Base-by-base conservation (phyloP, 2,113 vertebrate species). In the Asarcornis scutulata region DNA sequence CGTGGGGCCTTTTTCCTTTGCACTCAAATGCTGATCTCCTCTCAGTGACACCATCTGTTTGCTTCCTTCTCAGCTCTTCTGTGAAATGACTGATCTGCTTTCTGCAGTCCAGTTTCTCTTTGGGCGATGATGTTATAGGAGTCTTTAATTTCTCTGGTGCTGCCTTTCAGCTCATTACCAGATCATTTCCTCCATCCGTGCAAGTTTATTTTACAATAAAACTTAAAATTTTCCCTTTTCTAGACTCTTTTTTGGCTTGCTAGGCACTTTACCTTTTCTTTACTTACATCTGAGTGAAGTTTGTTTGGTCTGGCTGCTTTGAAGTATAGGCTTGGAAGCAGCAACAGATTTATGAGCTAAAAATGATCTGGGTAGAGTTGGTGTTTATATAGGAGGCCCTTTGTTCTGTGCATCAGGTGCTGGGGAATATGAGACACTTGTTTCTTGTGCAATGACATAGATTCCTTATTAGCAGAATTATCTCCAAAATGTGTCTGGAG, bases 261-360 rank as follows among this genome's bases (percentile, higher is more conserved):
- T 76, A 59, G 76, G 76, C 69, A 86, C 69, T 89, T 92, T 82
- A 75, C 74, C 64, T 83, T 93, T 73, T 87, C 40, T 92, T 92
- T 77, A 76, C 2, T 0, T 86, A 58, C 6, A 4, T 73, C 85
- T 92, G 48, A 86, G 74, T 66, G 74, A 90, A 72, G 58, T 76
- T 88, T 94, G 29, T 82, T 92, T 96, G 53, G 93, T 80, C 90
- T 73, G 66, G 58, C 42, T 44, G 71, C 83, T 96, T 94, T 94
- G 92, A 96, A 94, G 73, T 64, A 23, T 21, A 78, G 31, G 26
- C 73, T 94, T 63, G 91, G 90, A 78, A 91, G 44, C 12, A 92
- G 38, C 80, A 94, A 36, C 22, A 77, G 29, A 58, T 92, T 83
- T 22, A 29, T 69, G 17, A 85, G 38, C 62, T 95, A 87, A 87